phyloP scores from a whole-genome alignment of 2,888 invertebrate species.

The Prenolepis imparis region DNA sequence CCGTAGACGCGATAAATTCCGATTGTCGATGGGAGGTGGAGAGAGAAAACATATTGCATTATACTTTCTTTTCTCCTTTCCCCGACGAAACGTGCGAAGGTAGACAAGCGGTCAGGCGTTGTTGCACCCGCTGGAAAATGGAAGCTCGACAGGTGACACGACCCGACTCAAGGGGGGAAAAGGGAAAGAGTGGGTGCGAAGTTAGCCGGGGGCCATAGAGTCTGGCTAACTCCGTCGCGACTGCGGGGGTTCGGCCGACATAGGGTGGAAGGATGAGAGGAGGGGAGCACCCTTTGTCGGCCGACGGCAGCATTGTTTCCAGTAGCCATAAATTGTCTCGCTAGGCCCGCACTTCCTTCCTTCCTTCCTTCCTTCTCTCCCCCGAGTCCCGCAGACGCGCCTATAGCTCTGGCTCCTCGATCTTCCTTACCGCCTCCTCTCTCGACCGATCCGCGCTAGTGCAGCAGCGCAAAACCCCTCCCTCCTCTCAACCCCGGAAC shows the following conservation, averaged over 20 bases:
- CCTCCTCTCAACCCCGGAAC: conserved; percentile 28
- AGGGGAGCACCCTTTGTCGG: conserved; percentile 74
- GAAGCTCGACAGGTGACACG: conserved; percentile 39
- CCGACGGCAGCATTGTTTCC: conserved; percentile 80
- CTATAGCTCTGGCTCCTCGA: conserved; percentile 52
- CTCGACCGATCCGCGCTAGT: conserved; percentile 22
- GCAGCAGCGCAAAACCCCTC: neutral
- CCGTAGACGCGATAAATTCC: conserved; percentile 48
- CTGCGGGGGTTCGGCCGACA: conserved; percentile 53
- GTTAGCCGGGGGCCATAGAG: conserved; percentile 63
- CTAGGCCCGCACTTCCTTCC: conserved; percentile 78
- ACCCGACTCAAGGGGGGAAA: conserved; percentile 8
- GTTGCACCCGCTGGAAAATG: conserved; percentile 60
- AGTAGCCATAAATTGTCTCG: conserved; percentile 81
- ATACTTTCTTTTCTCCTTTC: neutral
- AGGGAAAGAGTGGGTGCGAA: conserved; percentile 57
- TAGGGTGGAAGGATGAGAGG: conserved; percentile 46
- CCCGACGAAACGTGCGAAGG: conserved; percentile 49
- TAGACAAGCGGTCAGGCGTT: conserved; percentile 54
- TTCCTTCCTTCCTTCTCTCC: conserved; percentile 58
- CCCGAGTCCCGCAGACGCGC: conserved; percentile 39
- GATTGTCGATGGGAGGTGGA: conserved; percentile 33
- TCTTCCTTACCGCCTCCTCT: conserved; percentile 65
- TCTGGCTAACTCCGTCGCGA: conserved; percentile 69
- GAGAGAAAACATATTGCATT: conserved; percentile 11